These are phyloP conservation scores for Drosophila arizonae DNA, from an alignment of 1,140 invertebrate genomes.

Conservation along the genomic window DNA sequence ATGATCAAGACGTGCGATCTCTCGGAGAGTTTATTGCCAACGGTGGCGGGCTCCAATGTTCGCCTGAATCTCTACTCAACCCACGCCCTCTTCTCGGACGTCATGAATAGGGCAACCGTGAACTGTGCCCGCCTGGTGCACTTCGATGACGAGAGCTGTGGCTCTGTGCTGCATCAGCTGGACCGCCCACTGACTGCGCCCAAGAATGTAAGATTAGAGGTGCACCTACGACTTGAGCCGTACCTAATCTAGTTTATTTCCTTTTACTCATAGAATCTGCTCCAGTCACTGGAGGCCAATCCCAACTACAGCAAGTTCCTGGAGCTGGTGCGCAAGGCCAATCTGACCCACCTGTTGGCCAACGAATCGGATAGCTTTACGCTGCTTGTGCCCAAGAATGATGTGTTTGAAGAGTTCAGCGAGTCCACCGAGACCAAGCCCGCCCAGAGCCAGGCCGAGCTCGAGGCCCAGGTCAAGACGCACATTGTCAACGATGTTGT, in stretches of 20 bases:
- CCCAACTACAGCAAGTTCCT: constrained; percentile 80
- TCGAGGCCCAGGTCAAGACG: constrained; percentile 70
- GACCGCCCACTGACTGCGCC: constrained; percentile 85
- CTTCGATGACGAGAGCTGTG: constrained; percentile 86
- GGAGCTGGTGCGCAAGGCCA: constrained; percentile 72
- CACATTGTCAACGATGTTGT: constrained; percentile 84
- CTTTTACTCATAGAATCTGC: constrained; percentile 55
- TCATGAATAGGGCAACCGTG: constrained; percentile 84
- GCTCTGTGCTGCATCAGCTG: constrained; percentile 85
- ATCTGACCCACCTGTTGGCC: constrained; percentile 69
- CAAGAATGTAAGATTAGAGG: constrained; percentile 69
- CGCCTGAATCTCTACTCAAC: constrained; percentile 85
- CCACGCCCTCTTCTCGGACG: constrained; percentile 84
- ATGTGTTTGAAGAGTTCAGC: constrained; percentile 84
- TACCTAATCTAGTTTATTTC: background rate
- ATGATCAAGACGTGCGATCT: constrained; percentile 84
- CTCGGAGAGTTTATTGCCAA: constrained; percentile 84
- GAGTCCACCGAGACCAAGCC: constrained; percentile 68
- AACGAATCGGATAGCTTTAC: constrained; percentile 83
- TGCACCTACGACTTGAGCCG: too few relatives aligned
- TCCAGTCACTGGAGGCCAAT: constrained; percentile 71
- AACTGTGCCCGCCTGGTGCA: constrained; percentile 86
- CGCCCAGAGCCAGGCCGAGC: constrained; percentile 48
- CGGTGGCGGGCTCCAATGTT: constrained; percentile 83
- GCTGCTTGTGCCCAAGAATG: constrained; percentile 86